Base-by-base conservation (phyloP, 2,113 vertebrate genomes). In the Cyprinus carpio region DNA sequence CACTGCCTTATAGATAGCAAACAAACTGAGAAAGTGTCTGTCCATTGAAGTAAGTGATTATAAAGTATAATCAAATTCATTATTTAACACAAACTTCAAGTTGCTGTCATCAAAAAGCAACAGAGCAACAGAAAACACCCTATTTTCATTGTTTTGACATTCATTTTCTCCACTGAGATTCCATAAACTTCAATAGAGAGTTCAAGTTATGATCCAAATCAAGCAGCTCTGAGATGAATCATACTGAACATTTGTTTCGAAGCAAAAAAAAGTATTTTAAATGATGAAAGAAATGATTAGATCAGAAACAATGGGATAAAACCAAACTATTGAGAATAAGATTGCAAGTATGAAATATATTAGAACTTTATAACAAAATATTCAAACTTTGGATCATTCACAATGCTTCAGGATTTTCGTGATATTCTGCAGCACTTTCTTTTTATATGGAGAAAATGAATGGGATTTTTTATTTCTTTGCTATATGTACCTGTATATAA, bases 41-140 rank as follows among this genome's bases (percentile, higher is more conserved):
- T 86, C 76, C 85, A 89, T 43, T 87, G 72, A 92, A 89, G 84
- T 83, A 7, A 56, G 76, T 90, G 89, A 87, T 90, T 89, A 90
- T 90, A 89, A 89, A 89, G 37, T 69, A 82, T 69, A 90, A 75
- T 86, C 54, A 86, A 89, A 91, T 89, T 87, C 82, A 92, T 90
- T 85, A 90, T 89, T 89, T 49, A 29, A n/a, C 78, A 72, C 84
- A 86, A 75, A 49, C 37, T 77, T 86, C 74, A 91, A 81, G 84
- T 81, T 85, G 31, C 75, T 87, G 84, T 88, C 88, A 89, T 91
- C 75, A 92, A 87, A 89, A 82, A n/a, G 46, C 46, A 56, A 40
- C 6, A 78, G n/a, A 7, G 46, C n/a, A 4, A 43, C 37, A 27
- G 25, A 75, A 27, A 31, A 2, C 29, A 8, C 64, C 29, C 64